Evolutionary conservation across 2,113 vertebrate genomes (phyloP), one percentile per base, ranked within the genome.

Genomic region (Ceyx margarethae): DNA sequence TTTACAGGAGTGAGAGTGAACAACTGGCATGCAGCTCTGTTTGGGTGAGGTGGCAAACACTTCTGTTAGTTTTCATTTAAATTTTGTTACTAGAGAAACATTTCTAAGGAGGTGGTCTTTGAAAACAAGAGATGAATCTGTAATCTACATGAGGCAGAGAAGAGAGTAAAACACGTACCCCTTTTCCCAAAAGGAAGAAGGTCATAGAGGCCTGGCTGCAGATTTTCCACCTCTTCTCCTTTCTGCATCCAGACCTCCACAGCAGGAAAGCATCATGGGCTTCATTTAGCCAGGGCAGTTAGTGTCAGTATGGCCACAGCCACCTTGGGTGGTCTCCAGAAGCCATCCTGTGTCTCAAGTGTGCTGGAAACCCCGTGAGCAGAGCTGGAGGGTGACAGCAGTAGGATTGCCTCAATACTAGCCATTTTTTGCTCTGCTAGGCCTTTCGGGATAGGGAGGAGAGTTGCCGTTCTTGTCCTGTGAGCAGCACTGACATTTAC

Each of bases 341-440:
- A 28, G 14, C 48, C 73, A 9, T 8, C 7, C 19, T 81, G 9
- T 57, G 3, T 46, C n/a, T 65, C 6, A 22, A 81, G 54, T 42
- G 60, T 19, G 26, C 51, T 89, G 61, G 54, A 45, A 61, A n/a
- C 45, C 15, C 4, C 3, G 22, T 1, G 1, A 48, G 62, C 0
- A 0, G 31, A 35, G 8, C 1, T 1, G 8, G 33, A 13, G 3
- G 10, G 13, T 3, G 3, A 37, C 67, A 73, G 45, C 45, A 53
- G 1, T 45, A 37, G 33, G 29, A 35, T 31, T 77, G 40, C 48
- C 21, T 4, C 33, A 14, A 13, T n/a, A 17, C 18, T 51, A 20
- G 13, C 15, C 15, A 9, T 3, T 51, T 86, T 21, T 5, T 48
- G 22, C 11, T 20, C 22, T 65, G 65, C 22, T 15, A 14, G 26